A percentile compares a stretch with the other conserved stretches of the same genome.
phyloP scores from a whole-genome alignment of 1,140 invertebrate species.

The Cherax destructor region DNA sequence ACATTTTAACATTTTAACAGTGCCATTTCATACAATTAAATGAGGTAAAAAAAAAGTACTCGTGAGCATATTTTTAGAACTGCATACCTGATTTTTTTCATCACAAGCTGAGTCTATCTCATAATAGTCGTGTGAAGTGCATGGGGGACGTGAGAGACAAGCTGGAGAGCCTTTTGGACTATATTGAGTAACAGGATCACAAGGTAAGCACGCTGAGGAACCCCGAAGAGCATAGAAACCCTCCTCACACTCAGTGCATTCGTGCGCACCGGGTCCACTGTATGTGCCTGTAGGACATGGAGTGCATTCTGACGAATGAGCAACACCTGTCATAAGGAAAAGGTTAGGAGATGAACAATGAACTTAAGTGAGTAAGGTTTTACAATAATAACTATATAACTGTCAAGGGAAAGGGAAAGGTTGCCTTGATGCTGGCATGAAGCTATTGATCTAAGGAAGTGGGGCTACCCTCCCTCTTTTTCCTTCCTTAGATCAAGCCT shows the following conservation, averaged over 20 bases:
- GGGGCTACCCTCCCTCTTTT: too few species aligned
- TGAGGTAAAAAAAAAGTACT: too few species aligned
- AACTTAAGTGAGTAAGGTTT: too few species aligned
- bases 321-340: conserved; percentile 77
- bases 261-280: conserved; percentile 75
- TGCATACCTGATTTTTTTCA: conserved; percentile 74
- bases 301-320: conserved; percentile 80
- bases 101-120: conserved; percentile 78
- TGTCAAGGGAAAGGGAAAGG: too few species aligned
- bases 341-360: too few species aligned
- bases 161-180: conserved; percentile 75
- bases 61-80: too few species aligned
- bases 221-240: conserved; percentile 77
- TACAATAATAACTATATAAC: too few species aligned
- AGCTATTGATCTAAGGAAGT: too few species aligned
- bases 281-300: conserved; percentile 79
- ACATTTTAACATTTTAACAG: too few species aligned
- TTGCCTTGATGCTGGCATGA: too few species aligned
- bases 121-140: conserved; percentile 79
- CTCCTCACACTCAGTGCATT: conserved; percentile 77
- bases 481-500: too few species aligned
- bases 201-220: conserved; percentile 76
- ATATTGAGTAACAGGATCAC: conserved; percentile 75
- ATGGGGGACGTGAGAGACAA: conserved; percentile 78
- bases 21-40: too few species aligned